Percentiles rank a stretch among this genome's conserved stretches.
Evolutionary conservation across 2,888 invertebrate genomes (phyloP).

Genomic region (Amphipoea oculea): DNA sequence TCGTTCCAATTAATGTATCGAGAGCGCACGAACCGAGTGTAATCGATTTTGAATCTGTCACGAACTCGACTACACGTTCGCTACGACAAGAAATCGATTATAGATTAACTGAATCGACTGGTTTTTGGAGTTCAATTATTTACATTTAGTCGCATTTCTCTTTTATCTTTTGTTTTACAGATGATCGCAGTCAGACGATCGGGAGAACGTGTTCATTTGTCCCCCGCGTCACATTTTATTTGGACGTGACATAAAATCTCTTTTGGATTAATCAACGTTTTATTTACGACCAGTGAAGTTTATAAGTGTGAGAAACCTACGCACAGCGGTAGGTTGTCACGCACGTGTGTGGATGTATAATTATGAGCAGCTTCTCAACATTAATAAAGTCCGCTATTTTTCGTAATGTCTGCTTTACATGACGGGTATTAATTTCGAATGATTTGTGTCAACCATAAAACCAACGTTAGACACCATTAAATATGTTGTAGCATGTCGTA

Average conservation of each 20-base stretch:
- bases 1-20: conserved; percentile 85
- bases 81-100: conserved; percentile 75
- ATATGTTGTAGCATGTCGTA: conserved; percentile 59
- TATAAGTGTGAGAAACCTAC: conserved; percentile 60
- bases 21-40: conserved; percentile 80
- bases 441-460: conserved; percentile 59
- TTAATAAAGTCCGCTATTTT: conserved; percentile 57
- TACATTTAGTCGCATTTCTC: conserved; percentile 64
- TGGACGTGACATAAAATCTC: conserved; percentile 54
- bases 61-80: conserved; percentile 74
- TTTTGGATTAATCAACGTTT: conserved; percentile 53
- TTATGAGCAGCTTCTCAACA: conserved; percentile 37
- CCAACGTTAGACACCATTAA: conserved; percentile 54
- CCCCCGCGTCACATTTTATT: conserved; percentile 54
- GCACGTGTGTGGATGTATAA: conserved; percentile 45
- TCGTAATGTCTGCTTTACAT: conserved; percentile 55
- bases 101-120: conserved; percentile 68
- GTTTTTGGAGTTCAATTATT: conserved; percentile 70
- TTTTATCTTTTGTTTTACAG: conserved; percentile 60
- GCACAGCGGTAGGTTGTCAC: conserved; percentile 53
- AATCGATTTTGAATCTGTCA: conserved; percentile 81
- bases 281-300: conserved; percentile 51
- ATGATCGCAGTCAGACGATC: conserved; percentile 40
- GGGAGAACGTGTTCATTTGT: conserved; percentile 51
- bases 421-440: conserved; percentile 63